Percentiles rank a stretch among this genome's conserved stretches.
Conservation (phyloP, 2,113 vertebrate species). For the Hemiprocne comata region DNA sequence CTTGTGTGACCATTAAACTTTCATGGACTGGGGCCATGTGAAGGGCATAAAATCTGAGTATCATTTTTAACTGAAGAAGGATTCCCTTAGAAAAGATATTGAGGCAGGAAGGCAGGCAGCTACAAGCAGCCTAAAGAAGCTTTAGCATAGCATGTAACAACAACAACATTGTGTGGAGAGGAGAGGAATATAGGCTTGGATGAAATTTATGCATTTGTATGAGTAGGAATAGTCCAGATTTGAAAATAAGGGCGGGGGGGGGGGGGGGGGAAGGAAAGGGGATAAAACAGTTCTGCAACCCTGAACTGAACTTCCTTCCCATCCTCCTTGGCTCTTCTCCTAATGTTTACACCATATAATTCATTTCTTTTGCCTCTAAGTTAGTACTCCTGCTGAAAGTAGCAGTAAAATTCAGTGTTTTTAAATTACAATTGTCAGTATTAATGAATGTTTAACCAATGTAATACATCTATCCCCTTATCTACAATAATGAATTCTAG, state of each 20-base stretch:
- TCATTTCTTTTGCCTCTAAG: neutral
- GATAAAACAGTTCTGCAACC: neutral
- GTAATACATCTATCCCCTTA: neutral
- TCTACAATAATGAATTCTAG: conserved; percentile 1
- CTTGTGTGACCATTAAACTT: neutral
- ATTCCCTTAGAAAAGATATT: neutral
- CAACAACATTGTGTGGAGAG: neutral
- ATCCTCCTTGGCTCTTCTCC: neutral
- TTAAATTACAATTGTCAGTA: neutral
- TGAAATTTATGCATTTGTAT: neutral
- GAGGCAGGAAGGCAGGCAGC: neutral
- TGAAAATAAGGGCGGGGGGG: too few species aligned
- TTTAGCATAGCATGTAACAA: neutral
- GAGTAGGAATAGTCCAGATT: neutral
- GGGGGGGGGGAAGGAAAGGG: neutral
- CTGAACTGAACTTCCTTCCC: neutral
- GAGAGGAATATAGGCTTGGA: neutral
- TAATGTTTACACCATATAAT: neutral
- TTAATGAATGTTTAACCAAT: conserved; percentile 5
- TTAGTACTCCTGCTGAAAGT: neutral
- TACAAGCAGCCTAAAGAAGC: neutral
- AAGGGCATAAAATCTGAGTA: neutral
- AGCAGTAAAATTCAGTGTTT: conserved; percentile 12
- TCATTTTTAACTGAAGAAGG: neutral
- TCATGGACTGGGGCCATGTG: neutral